phyloP scores from a whole-genome alignment of 2,113 vertebrate species.

The Zeus faber region DNA sequence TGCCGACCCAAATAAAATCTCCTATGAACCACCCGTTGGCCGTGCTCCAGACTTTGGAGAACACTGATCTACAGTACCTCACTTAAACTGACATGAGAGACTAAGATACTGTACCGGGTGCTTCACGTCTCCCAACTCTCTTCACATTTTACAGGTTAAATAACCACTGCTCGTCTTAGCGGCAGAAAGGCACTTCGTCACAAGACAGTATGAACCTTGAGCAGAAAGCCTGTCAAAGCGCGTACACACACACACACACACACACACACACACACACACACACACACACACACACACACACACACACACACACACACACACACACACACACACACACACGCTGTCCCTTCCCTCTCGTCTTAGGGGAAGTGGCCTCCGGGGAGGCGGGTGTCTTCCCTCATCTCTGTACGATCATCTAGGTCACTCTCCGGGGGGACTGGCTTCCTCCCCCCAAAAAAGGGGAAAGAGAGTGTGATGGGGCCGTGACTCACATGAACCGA shows the following conservation, averaged over 20 bases:
- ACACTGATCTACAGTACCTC: too few relatives aligned
- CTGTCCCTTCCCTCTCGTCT: slow-evolving; percentile 10
- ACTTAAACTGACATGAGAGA: too few relatives aligned
- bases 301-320: slow-evolving; percentile 2
- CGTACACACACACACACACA: neutral
- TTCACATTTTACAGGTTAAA: too few relatives aligned
- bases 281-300: slow-evolving; percentile 15
- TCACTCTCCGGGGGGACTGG: slow-evolving; percentile 40
- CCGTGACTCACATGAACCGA: slow-evolving; percentile 36
- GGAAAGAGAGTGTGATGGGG: slow-evolving; percentile 17
- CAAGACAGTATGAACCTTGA: too few relatives aligned
- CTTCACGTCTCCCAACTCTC: too few relatives aligned
- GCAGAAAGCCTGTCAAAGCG: too few relatives aligned
- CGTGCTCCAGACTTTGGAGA: too few relatives aligned
- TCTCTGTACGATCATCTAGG: slow-evolving; percentile 58
- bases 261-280: neutral
- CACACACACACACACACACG: slow-evolving; percentile 1
- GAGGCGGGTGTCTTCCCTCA: slow-evolving; percentile 33
- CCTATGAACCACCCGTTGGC: too few relatives aligned
- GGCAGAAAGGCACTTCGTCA: too few relatives aligned
- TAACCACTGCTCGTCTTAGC: too few relatives aligned
- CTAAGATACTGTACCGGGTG: too few relatives aligned
- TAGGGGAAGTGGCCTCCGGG: slow-evolving; percentile 39
- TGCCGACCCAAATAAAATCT: too few relatives aligned
- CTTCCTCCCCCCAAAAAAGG: slow-evolving; percentile 33